Evolutionary conservation across 2,113 vertebrate species (phyloP).

Genomic region (Boleophthalmus pectinirostris): DNA sequence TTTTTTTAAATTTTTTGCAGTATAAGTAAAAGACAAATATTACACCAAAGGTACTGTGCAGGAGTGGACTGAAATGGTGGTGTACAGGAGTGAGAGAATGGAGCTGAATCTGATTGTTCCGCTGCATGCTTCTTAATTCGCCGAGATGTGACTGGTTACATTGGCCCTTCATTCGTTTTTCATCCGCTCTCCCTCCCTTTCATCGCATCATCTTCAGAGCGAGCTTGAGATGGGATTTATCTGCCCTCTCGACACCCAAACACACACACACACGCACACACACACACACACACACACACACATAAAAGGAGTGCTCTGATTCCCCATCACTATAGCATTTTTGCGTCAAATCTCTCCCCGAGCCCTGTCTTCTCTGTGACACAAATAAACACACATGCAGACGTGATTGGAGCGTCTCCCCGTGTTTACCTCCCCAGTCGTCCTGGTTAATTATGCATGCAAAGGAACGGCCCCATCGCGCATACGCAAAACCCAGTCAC

Average conservation of each 20-base stretch:
- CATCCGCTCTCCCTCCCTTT: conserved; percentile 66
- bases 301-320: conserved; percentile 33
- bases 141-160: conserved; percentile 62
- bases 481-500: conserved; percentile 28
- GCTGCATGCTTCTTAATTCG: conserved; percentile 68
- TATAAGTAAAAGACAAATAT: conserved; percentile 37
- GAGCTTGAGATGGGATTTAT: conserved; percentile 73
- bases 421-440: conserved; percentile 70
- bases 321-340: conserved; percentile 53
- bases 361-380: conserved; percentile 60
- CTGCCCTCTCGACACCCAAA: conserved; percentile 36
- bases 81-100: conserved; percentile 23
- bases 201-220: conserved; percentile 73
- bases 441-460: conserved; percentile 75
- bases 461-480: conserved; percentile 54
- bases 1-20: background rate
- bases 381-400: conserved; percentile 44
- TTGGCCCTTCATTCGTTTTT: conserved; percentile 55
- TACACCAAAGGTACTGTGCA: background rate
- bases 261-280: conserved; percentile 4
- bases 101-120: conserved; percentile 71
- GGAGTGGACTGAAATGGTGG: conserved; percentile 23
- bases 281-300: conserved; percentile 3
- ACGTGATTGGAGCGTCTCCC: conserved; percentile 46
- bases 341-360: conserved; percentile 50